A percentile compares a stretch with the other conserved stretches of the same genome.
These are phyloP conservation scores for Synchiropus splendidus DNA, from an alignment of 2,113 vertebrate genomes.

Conservation along the genomic window DNA sequence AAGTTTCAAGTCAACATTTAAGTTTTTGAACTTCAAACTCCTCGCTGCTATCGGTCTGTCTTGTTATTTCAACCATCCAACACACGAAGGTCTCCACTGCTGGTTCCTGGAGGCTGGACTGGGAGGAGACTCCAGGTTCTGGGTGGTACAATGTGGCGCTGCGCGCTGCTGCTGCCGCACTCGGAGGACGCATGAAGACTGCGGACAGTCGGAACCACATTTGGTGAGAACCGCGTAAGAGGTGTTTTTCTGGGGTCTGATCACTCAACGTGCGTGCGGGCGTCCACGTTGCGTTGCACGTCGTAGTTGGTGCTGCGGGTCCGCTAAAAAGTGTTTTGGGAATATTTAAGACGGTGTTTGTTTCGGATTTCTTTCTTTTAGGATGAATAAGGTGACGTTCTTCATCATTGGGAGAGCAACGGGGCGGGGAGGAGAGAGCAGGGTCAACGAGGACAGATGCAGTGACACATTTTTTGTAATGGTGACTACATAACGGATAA, in stretches of 20 bases:
- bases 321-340: no score
- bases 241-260: no score
- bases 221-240: conserved; percentile 33
- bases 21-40: no score
- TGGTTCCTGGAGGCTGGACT: conserved; percentile 21
- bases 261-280: no score
- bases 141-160: conserved; percentile 54
- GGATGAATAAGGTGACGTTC: conserved; percentile 39
- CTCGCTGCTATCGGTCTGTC: no score
- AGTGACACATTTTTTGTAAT: conserved; percentile 2
- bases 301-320: no score
- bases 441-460: conserved; percentile 33
- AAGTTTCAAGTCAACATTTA: no score
- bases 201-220: conserved; percentile 39
- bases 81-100: not conserved
- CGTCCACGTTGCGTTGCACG: no score
- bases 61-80: no score
- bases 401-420: conserved; percentile 34
- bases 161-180: conserved; percentile 35
- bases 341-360: no score
- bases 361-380: no score
- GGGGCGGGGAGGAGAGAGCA: conserved; percentile 29
- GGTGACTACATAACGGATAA: no score
- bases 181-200: conserved; percentile 48
- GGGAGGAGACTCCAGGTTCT: conserved; percentile 54